A percentile compares a stretch with the other conserved stretches of the same genome.
Conservation (phyloP, 2,797 vertebrate genomes). For the Rhodeus uyekii region DNA sequence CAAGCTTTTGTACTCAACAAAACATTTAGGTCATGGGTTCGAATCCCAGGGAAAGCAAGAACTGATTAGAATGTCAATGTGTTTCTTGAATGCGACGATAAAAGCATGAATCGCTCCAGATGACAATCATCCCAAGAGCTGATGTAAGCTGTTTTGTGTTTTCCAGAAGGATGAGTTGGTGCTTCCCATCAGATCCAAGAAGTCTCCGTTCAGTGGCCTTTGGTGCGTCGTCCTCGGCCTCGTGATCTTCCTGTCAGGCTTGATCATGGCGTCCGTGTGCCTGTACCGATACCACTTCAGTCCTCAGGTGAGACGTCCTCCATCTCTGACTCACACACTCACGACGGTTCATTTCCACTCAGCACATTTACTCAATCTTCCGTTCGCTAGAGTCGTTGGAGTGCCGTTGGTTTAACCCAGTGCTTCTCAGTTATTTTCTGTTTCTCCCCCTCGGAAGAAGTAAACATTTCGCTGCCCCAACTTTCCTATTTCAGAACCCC, state of each 20-base stretch:
- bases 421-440: no score
- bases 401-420: slow-evolving; percentile 23
- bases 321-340: no score
- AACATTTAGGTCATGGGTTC: no score
- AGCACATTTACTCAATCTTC: not conserved
- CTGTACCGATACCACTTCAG: slow-evolving; percentile 89
- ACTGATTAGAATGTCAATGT: no score
- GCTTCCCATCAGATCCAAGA: slow-evolving; percentile 72
- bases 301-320: slow-evolving; percentile 87
- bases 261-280: slow-evolving; percentile 86
- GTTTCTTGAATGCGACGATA: no score
- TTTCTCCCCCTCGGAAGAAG: no score
- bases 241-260: slow-evolving; percentile 83
- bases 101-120: not conserved
- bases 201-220: slow-evolving; percentile 76
- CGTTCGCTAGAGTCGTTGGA: not conserved
- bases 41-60: no score
- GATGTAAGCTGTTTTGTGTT: slow-evolving; percentile 12
- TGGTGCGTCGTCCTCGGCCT: slow-evolving; percentile 88
- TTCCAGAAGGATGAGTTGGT: slow-evolving; percentile 77
- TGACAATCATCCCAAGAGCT: not conserved
- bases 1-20: no score
- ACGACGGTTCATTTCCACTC: no score
- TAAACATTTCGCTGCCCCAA: no score
- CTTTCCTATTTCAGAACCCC: no score